These are phyloP conservation scores for Pitta sordida DNA, from an alignment of 2,113 vertebrate species.

Conservation along the genomic window DNA sequence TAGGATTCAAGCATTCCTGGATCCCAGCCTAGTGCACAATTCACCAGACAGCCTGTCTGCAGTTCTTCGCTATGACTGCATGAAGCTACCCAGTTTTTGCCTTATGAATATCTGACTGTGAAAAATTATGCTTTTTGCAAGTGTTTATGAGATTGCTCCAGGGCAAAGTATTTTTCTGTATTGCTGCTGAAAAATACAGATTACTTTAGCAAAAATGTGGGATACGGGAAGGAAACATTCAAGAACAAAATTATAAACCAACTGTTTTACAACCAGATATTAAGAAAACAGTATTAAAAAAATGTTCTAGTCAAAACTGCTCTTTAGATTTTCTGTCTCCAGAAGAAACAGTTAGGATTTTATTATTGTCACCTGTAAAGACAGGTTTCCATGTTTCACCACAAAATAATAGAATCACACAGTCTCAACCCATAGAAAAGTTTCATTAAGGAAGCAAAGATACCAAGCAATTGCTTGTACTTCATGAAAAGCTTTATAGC, in stretches of 20 bases:
- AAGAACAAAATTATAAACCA: neutral
- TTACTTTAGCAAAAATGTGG: neutral
- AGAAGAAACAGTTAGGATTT: neutral
- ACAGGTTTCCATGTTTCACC: neutral
- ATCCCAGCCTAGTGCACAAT: conserved; percentile 55
- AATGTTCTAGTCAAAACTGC: neutral
- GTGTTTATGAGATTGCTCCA: conserved; percentile 41
- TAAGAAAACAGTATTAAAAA: neutral
- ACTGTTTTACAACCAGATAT: neutral
- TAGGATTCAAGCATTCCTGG: conserved; percentile 59
- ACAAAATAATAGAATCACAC: neutral
- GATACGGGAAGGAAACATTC: neutral
- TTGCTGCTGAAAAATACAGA: conserved; percentile 17
- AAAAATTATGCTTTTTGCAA: conserved; percentile 45
- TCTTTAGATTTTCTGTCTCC: neutral
- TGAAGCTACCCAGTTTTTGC: conserved; percentile 21
- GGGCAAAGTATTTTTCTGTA: neutral
- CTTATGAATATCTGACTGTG: conserved; percentile 41
- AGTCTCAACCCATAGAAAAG: neutral
- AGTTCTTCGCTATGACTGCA: neutral
- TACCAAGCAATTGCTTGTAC: neutral
- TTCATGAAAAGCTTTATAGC: neutral
- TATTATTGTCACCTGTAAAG: neutral
- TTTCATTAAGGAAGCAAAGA: neutral
- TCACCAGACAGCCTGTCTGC: conserved; percentile 62